Evolutionary conservation across 2,888 invertebrate genomes (phyloP).

Genomic region (Seira musarum): DNA sequence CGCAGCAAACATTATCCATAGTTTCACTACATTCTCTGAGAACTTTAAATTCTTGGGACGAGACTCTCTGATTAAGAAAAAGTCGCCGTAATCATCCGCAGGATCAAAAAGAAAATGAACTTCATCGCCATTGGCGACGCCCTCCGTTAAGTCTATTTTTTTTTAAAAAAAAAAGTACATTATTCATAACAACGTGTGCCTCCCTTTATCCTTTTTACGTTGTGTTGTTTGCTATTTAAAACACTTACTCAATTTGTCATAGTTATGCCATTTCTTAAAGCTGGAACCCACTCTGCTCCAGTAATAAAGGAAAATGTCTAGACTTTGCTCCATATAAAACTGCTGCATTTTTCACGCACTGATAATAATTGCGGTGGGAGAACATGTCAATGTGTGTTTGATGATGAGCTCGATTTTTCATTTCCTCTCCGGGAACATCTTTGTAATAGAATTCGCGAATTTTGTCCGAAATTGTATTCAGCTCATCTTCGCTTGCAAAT

Average conservation of each 20-base stretch:
- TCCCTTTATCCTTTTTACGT: too few species aligned
- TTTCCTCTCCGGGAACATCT: conserved; percentile 40
- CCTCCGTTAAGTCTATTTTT: conserved; percentile 29
- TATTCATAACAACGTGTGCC: too few species aligned
- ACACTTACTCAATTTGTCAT: conserved; percentile 38
- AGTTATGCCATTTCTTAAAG: conserved; percentile 44
- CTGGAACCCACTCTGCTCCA: conserved; percentile 33
- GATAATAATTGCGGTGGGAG: conserved; percentile 62
- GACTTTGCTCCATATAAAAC: conserved; percentile 46
- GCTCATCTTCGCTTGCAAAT: conserved; percentile 2
- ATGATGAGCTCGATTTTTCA: conserved; percentile 24
- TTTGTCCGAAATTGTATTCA: conserved; percentile 21
- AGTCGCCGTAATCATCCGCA: conserved; percentile 48
- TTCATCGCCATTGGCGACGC: conserved; percentile 39
- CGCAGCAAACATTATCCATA: conserved; percentile 56
- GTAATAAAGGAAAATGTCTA: conserved; percentile 62
- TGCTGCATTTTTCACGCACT: conserved; percentile 60
- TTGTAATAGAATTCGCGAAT: conserved; percentile 62
- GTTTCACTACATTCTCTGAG: conserved; percentile 48
- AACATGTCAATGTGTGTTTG: conserved; percentile 59
- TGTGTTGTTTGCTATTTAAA: conserved; percentile 1
- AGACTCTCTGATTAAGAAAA: conserved; percentile 28
- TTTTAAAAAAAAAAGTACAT: neutral
- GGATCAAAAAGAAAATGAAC: conserved; percentile 40
- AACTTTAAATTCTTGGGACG: conserved; percentile 36